A percentile compares a stretch with the other conserved stretches of the same genome.
Conservation (phyloP, 2,888 invertebrate genomes). For the Punctoribates punctum region DNA sequence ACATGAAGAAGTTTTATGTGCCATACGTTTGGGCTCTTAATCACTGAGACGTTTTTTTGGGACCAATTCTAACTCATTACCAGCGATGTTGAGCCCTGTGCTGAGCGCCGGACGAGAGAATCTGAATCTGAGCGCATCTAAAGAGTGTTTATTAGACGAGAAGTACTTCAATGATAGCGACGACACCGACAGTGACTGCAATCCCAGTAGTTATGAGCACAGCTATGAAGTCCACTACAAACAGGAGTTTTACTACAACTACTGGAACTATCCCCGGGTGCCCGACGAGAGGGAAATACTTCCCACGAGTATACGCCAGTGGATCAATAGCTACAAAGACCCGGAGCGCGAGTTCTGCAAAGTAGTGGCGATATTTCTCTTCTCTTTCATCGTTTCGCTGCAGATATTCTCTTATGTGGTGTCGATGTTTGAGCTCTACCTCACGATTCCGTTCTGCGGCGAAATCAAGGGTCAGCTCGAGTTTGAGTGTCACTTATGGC, state of each 20-base stretch:
- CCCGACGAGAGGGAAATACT: conserved; percentile 6
- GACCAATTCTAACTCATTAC: too few relatives aligned
- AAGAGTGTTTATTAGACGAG: neutral
- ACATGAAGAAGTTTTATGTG: too few relatives aligned
- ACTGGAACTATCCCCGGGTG: neutral
- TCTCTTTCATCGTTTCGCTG: neutral
- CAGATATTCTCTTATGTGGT: conserved; percentile 28
- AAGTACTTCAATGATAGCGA: neutral
- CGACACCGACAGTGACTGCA: neutral
- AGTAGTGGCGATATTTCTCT: conserved; percentile 27
- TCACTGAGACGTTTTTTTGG: too few relatives aligned
- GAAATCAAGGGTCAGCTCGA: conserved; percentile 21
- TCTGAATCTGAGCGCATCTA: neutral
- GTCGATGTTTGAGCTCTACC: neutral
- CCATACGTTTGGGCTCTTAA: too few relatives aligned
- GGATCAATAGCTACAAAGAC: conserved; percentile 10
- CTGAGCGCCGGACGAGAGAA: too few relatives aligned
- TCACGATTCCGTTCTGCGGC: conserved; percentile 9
- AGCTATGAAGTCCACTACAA: neutral
- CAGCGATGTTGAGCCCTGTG: neutral
- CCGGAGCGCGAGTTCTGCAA: conserved; percentile 28
- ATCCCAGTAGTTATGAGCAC: neutral
- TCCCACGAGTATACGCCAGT: conserved; percentile 11
- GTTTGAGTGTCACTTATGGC: conserved; percentile 32
- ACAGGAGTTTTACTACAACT: conserved; percentile 28